A percentile compares a stretch with the other conserved stretches of the same genome.
Evolutionary conservation across 1,140 invertebrate genomes (phyloP).

Genomic region (Philotrypesis tridentata): DNA sequence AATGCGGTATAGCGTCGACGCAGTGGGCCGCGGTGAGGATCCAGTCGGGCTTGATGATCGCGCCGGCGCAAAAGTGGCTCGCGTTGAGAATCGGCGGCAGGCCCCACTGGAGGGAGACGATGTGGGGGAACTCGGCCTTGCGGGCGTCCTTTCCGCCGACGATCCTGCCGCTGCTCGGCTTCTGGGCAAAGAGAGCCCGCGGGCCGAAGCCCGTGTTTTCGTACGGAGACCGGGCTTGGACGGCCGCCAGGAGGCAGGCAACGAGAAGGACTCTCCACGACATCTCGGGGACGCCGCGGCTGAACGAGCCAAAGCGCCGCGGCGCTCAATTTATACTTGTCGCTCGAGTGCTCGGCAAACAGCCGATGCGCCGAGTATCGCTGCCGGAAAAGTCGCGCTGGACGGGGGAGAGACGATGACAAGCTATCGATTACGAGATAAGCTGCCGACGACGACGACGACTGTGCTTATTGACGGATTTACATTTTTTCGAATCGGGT

Average conservation of each 20-base stretch:
- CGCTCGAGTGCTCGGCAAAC: not conserved
- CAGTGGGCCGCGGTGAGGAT: conserved; percentile 11
- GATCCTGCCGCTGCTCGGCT: conserved; percentile 50
- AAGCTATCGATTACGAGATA: no score
- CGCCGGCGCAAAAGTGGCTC: not conserved
- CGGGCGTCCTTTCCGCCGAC: conserved; percentile 65
- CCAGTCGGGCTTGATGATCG: not conserved
- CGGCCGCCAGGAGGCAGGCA: not conserved
- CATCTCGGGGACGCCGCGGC: not conserved
- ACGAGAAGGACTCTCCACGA: not conserved
- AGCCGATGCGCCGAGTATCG: not conserved
- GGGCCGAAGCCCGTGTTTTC: no score
- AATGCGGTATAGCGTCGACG: not conserved
- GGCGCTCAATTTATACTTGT: not conserved
- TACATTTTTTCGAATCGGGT: no score
- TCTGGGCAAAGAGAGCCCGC: not conserved
- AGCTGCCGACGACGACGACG: no score
- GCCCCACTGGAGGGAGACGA: conserved; percentile 60
- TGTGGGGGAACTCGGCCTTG: conserved; percentile 65
- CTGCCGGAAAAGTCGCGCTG: no score
- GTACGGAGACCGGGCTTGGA: conserved; percentile 5
- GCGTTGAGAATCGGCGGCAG: not conserved
- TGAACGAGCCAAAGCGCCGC: no score
- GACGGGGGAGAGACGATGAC: no score
- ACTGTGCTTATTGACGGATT: no score